phyloP scores from a whole-genome alignment of 2,888 invertebrate species.

The Microctonus hyperodae region DNA sequence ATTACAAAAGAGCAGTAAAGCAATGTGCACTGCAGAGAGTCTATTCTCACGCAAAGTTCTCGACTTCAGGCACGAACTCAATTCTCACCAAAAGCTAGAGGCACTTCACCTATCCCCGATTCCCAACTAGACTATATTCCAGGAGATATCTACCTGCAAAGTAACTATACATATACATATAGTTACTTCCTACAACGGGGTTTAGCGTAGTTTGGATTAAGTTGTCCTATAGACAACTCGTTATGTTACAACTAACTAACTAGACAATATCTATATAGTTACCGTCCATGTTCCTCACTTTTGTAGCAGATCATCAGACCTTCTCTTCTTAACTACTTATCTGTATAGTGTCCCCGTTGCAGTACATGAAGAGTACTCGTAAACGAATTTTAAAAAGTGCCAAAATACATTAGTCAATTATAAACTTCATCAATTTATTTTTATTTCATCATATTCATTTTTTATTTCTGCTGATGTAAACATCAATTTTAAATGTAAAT shows the following conservation, averaged over 20 bases:
- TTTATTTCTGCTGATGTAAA: too few species aligned
- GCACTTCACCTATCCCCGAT: constrained; percentile 50
- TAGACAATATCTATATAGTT: not conserved
- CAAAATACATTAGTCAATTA: too few species aligned
- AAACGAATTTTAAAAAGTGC: too few species aligned
- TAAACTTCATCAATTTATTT: too few species aligned
- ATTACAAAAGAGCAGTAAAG: constrained; percentile 13
- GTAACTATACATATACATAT: constrained; percentile 16
- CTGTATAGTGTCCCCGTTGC: not conserved
- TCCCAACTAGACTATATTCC: constrained; percentile 20
- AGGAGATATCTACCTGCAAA: constrained; percentile 10
- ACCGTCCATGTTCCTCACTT: not conserved
- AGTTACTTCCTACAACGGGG: constrained; percentile 29
- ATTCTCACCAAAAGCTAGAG: constrained; percentile 53
- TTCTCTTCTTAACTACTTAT: not conserved
- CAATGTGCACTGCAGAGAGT: not conserved
- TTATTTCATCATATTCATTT: too few species aligned
- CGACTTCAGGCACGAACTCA: constrained; percentile 59
- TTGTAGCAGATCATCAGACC: not conserved
- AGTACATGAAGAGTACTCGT: not conserved
- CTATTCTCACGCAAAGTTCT: constrained; percentile 37
- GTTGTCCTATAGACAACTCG: constrained; percentile 53
- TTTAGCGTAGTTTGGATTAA: constrained; percentile 56
- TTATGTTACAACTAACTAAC: constrained; percentile 34
- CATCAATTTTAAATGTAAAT: too few species aligned